phyloP scores from a whole-genome alignment of 2,888 invertebrate genomes.

The Malachius bipustulatus region DNA sequence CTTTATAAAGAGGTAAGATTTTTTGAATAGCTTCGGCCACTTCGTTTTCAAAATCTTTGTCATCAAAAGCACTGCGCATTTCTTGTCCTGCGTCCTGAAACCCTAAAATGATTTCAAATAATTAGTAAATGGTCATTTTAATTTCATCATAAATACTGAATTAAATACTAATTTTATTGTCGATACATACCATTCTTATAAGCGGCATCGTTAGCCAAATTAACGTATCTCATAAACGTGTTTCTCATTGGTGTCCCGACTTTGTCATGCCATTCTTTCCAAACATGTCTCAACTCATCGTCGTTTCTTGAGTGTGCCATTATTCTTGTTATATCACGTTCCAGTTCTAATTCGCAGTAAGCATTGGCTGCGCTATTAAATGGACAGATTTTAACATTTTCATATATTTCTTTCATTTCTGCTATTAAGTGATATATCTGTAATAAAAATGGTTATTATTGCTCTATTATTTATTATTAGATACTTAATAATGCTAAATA shows the following conservation, averaged over 20 bases:
- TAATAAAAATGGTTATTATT: constrained; percentile 14
- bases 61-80: constrained; percentile 65
- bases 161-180: no score
- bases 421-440: constrained; percentile 60
- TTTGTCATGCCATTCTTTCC: constrained; percentile 71
- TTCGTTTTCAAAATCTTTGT: constrained; percentile 49
- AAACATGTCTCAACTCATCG: constrained; percentile 61
- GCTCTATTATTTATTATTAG: no score
- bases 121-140: no score
- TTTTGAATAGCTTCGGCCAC: constrained; percentile 48
- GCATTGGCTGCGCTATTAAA: constrained; percentile 42
- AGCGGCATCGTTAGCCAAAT: constrained; percentile 69
- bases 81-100: constrained; percentile 71
- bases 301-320: constrained; percentile 63
- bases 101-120: constrained; percentile 41
- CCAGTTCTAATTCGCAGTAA: constrained; percentile 49
- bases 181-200: constrained; percentile 53
- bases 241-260: constrained; percentile 65
- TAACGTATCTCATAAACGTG: constrained; percentile 65
- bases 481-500: no score
- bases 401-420: constrained; percentile 70
- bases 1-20: constrained; percentile 64
- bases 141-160: no score
- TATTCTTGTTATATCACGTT: constrained; percentile 50
- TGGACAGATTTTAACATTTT: constrained; percentile 59